Evolutionary conservation across 2,888 invertebrate species (phyloP).

Genomic region (Noctua comes): DNA sequence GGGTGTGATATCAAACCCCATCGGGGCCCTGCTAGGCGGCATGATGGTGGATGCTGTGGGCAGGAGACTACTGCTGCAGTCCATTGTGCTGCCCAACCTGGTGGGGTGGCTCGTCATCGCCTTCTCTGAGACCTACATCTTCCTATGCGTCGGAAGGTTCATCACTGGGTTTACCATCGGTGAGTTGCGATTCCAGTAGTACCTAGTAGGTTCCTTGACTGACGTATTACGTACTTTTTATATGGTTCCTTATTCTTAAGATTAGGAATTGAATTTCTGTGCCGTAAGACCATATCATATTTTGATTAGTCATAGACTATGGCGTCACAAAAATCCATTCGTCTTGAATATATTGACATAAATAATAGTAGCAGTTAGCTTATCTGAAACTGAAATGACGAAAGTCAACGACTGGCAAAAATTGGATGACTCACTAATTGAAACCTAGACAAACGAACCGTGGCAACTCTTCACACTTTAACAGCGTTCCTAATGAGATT

Average conservation of each 20-base stretch:
- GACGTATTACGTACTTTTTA: background rate
- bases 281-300: conserved; percentile 15
- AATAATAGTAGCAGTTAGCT: conserved; percentile 12
- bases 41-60: conserved; percentile 92
- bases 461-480: conserved; percentile 41
- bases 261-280: conserved; percentile 1
- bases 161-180: conserved; percentile 93
- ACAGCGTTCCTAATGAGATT: conserved; percentile 25
- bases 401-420: conserved; percentile 31
- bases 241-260: background rate
- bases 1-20: conserved; percentile 93
- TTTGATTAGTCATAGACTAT: conserved; percentile 9
- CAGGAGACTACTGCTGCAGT: conserved; percentile 91
- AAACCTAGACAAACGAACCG: conserved; percentile 43
- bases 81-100: conserved; percentile 92
- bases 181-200: conserved; percentile 69
- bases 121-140: conserved; percentile 91
- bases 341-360: conserved; percentile 23
- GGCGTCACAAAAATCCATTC: conserved; percentile 13
- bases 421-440: conserved; percentile 50
- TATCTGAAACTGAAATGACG: conserved; percentile 26
- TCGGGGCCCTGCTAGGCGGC: conserved; percentile 93
- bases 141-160: conserved; percentile 92
- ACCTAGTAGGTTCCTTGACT: background rate
- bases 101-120: conserved; percentile 93